These are phyloP conservation scores for Botia almorhae DNA, from an alignment of 2,797 vertebrate species.

Conservation along the genomic window DNA sequence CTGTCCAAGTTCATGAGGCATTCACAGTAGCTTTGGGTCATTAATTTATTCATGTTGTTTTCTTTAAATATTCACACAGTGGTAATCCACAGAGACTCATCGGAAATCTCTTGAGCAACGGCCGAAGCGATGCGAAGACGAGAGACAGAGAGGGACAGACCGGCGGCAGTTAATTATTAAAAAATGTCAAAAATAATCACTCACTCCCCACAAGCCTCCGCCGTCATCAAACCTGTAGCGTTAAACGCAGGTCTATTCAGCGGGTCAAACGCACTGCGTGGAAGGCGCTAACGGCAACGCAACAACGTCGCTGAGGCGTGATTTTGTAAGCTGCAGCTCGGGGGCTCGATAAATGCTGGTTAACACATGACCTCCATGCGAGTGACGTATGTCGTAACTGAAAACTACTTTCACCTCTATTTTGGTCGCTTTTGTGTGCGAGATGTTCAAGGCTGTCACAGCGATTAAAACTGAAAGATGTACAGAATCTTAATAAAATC, in stretches of 20 bases:
- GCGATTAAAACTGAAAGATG: constrained; percentile 47
- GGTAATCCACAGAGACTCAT: constrained; percentile 61
- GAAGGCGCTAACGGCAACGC: constrained; percentile 28
- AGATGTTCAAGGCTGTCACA: constrained; percentile 56
- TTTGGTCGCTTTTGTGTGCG: constrained; percentile 47
- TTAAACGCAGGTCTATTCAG: constrained; percentile 15
- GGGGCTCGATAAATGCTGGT: constrained; percentile 39
- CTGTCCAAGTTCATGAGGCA: constrained; percentile 52
- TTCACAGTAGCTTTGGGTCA: constrained; percentile 61
- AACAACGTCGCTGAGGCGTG: constrained; percentile 28
- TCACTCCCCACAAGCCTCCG: constrained; percentile 29
- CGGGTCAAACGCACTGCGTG: constrained; percentile 1
- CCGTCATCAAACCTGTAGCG: constrained; percentile 33
- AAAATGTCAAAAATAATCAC: constrained; percentile 61
- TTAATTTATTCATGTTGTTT: constrained; percentile 71
- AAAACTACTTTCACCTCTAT: constrained; percentile 61
- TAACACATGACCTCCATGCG: constrained; percentile 58
- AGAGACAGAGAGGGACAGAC: constrained; percentile 44
- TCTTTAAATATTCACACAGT: constrained; percentile 73
- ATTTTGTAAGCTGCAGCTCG: constrained; percentile 41
- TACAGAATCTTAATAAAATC: constrained; percentile 56
- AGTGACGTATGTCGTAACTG: constrained; percentile 42
- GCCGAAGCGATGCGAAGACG: constrained; percentile 50
- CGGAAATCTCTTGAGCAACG: constrained; percentile 57
- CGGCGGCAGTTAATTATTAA: constrained; percentile 62